Percentiles rank a stretch among this genome's conserved stretches.
Evolutionary conservation across 2,888 invertebrate genomes (phyloP).

Genomic region (Lasioglossum morio): DNA sequence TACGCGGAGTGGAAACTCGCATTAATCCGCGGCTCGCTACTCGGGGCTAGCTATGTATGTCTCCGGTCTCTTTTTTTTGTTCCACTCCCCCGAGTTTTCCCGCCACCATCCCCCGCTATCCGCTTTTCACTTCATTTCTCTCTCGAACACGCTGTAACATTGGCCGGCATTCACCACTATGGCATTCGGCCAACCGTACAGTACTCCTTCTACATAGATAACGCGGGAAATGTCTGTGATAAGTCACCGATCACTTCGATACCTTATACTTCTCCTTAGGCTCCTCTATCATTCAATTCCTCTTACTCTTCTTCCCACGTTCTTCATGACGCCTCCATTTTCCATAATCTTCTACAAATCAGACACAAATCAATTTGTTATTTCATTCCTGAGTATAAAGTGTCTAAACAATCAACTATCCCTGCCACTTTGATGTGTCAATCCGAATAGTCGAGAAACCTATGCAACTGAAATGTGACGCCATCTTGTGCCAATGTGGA

Average conservation of each 20-base stretch:
- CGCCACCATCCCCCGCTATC: slow-evolving; percentile 40
- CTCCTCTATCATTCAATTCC: not conserved
- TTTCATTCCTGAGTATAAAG: not conserved
- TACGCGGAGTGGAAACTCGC: slow-evolving; percentile 58
- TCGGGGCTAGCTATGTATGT: slow-evolving; percentile 36
- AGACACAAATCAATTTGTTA: not conserved
- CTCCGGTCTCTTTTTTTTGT: slow-evolving; percentile 11
- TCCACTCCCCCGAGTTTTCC: slow-evolving; percentile 18
- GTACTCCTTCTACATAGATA: slow-evolving; percentile 22
- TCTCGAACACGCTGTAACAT: slow-evolving; percentile 68
- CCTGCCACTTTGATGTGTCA: not conserved
- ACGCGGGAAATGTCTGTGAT: slow-evolving; percentile 16
- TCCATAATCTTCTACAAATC: not conserved
- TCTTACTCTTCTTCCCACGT: not conserved
- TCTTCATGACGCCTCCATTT: not conserved
- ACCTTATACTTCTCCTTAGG: not conserved
- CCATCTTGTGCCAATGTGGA: not conserved
- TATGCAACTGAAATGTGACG: not conserved
- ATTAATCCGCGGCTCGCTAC: slow-evolving; percentile 62
- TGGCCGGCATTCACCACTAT: slow-evolving; percentile 67
- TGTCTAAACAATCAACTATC: not conserved
- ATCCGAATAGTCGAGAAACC: not conserved
- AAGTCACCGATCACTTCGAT: slow-evolving; percentile 17
- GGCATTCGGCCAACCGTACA: slow-evolving; percentile 72
- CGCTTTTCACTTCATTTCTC: slow-evolving; percentile 71